Evolutionary conservation across 2,113 vertebrate species (phyloP).

Genomic region (Zosterops borbonicus): DNA sequence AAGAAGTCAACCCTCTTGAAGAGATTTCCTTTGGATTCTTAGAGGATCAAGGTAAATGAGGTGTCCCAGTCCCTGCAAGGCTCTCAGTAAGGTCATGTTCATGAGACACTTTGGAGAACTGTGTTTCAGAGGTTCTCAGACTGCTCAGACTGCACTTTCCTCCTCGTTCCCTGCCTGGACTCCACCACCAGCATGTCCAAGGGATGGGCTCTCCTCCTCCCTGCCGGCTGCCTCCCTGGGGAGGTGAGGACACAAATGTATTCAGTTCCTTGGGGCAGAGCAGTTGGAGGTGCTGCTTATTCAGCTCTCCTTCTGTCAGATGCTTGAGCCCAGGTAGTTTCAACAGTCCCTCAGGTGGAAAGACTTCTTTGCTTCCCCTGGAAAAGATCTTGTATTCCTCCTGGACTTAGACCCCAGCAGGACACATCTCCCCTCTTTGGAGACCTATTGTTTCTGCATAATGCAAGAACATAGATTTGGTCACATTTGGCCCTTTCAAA

Average conservation of each 20-base stretch:
- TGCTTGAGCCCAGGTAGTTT: no score
- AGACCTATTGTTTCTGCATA: not conserved
- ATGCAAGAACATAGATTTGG: not conserved
- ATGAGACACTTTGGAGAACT: accelerated
- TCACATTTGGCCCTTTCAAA: not conserved
- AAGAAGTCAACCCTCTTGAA: not conserved
- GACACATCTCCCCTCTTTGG: not conserved
- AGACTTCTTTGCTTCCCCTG: not conserved
- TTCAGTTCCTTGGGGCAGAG: not conserved
- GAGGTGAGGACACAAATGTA: not conserved
- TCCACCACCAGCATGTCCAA: not conserved
- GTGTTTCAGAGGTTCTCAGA: not conserved
- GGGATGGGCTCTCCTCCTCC: not conserved
- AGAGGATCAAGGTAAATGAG: not conserved
- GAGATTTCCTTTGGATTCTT: not conserved
- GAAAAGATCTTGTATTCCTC: not conserved
- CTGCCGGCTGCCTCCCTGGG: not conserved
- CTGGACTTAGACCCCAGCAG: not conserved
- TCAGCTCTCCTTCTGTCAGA: not conserved
- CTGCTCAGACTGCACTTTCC: not conserved
- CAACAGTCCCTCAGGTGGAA: not conserved
- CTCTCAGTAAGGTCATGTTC: not conserved
- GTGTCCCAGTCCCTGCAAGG: not conserved
- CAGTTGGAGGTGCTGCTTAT: not conserved
- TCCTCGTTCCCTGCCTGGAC: not conserved